Evolutionary conservation across 2,113 vertebrate genomes (phyloP), one percentile per base, ranked within the genome.

Genomic region (Scolopax mira): DNA sequence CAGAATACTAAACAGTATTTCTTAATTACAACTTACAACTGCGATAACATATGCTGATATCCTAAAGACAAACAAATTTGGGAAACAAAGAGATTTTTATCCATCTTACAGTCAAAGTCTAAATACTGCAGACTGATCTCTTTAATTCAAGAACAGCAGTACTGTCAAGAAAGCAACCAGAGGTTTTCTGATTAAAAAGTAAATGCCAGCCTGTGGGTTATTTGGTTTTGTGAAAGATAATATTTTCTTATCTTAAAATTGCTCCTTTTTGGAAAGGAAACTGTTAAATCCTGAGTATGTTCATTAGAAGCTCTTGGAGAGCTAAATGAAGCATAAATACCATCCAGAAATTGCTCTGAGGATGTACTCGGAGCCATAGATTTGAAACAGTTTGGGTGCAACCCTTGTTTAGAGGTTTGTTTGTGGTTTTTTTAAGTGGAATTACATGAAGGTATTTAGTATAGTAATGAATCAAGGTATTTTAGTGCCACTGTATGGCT

Each of bases 251-350:
- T 37, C 41, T 74, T 88, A 8, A 67, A 41, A 72, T 64, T 37
- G 4, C 15, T 81, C 25, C 15, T 52, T 78, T 89, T 88, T 52
- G 77, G 86, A 92, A 90, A 88, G 41, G 41, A 93, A 96, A 41
- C 11, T 37, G 80, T 96, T 96, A 94, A 89, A 81, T 90, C 57
- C 44, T 61, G 44, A 75, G 4, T 72, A 48, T 51, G n/a, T 27
- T 93, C 65, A 46, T 86, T 86, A 95, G 13, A 93, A 57, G 35
- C 41, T 93, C 41, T 24, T 79, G 37, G 48, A 87, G 57, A 87
- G 67, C 25, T 93, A 96, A 96, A 94, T 79, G 83, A 95, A 95
- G 88, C 92, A 77, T 82, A 88, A 93, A 92, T 81, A 78, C 65
- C 85, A 94, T 81, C 52, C n/a, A 46, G n/a, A 90, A 95, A 87